These are phyloP conservation scores for Centruroides sculpturatus DNA, from an alignment of 1,140 invertebrate species.

Conservation along the genomic window DNA sequence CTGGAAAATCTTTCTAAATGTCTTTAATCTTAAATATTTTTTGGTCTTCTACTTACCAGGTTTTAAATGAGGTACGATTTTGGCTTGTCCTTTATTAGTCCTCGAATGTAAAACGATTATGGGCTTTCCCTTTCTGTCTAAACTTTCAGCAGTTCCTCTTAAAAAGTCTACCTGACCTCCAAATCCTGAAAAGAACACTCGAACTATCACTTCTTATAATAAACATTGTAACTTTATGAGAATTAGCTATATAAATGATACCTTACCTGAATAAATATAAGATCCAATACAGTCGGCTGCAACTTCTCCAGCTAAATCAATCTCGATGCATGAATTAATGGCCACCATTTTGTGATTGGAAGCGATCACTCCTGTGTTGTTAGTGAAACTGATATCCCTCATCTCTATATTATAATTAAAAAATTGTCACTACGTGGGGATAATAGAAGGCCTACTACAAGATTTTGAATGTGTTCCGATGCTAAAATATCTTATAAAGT, in stretches of 20 bases:
- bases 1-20: too few species aligned
- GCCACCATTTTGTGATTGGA: slow-evolving; percentile 80
- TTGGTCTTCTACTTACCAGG: slow-evolving; percentile 37
- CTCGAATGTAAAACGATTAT: slow-evolving; percentile 79
- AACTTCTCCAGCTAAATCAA: slow-evolving; percentile 85
- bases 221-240: too few species aligned
- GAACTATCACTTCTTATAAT: too few species aligned
- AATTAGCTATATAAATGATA: too few species aligned
- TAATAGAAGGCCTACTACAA: too few species aligned
- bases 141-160: slow-evolving; percentile 65
- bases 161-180: slow-evolving; percentile 92
- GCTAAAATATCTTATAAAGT: too few species aligned
- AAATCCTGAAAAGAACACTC: slow-evolving; percentile 31
- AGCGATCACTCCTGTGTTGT: slow-evolving; percentile 59
- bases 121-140: slow-evolving; percentile 75
- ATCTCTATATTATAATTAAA: slow-evolving; percentile 43
- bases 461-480: too few species aligned
- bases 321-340: slow-evolving; percentile 90
- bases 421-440: not conserved
- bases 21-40: too few species aligned
- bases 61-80: slow-evolving; percentile 73
- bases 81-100: slow-evolving; percentile 69
- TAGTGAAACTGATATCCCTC: slow-evolving; percentile 71
- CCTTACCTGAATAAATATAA: slow-evolving; percentile 69
- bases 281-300: slow-evolving; percentile 81